Evolutionary conservation across 2,113 vertebrate species (phyloP).

Genomic region (Saccopteryx bilineata): DNA sequence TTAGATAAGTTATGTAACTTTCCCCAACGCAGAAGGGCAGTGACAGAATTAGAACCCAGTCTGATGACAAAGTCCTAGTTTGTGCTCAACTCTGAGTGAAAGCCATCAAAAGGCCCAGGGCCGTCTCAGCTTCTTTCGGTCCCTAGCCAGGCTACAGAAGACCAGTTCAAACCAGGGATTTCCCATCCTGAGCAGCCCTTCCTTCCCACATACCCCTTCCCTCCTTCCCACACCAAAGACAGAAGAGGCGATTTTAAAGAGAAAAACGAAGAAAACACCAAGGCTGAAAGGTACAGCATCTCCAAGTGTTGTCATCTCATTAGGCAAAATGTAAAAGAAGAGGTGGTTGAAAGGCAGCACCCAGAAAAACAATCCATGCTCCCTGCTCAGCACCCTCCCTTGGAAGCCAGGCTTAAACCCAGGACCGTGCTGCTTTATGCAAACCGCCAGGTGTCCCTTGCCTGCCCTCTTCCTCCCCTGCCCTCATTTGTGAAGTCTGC

Average conservation of each 20-base stretch:
- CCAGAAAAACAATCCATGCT: no score
- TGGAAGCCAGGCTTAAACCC: background rate
- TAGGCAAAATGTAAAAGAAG: background rate
- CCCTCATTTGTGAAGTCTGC: background rate
- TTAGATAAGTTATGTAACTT: background rate
- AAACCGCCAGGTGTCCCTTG: background rate
- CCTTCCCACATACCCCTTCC: no score
- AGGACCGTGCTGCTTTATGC: background rate
- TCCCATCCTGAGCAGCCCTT: background rate
- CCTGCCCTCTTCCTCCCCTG: constrained; percentile 14
- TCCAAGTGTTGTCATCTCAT: background rate
- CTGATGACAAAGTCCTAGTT: background rate
- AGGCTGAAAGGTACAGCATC: background rate
- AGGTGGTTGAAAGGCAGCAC: background rate
- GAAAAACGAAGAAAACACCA: background rate
- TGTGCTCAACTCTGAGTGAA: background rate
- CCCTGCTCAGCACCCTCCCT: background rate
- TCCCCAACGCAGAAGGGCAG: background rate
- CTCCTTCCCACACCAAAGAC: background rate
- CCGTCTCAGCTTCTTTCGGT: background rate
- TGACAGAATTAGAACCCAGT: background rate
- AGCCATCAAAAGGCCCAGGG: background rate
- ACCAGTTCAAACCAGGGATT: background rate
- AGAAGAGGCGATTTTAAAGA: background rate
- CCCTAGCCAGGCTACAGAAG: background rate